Percentiles rank a stretch among this genome's conserved stretches.
Evolutionary conservation across 2,113 vertebrate species (phyloP).

Genomic region (Phaethon lepturus): DNA sequence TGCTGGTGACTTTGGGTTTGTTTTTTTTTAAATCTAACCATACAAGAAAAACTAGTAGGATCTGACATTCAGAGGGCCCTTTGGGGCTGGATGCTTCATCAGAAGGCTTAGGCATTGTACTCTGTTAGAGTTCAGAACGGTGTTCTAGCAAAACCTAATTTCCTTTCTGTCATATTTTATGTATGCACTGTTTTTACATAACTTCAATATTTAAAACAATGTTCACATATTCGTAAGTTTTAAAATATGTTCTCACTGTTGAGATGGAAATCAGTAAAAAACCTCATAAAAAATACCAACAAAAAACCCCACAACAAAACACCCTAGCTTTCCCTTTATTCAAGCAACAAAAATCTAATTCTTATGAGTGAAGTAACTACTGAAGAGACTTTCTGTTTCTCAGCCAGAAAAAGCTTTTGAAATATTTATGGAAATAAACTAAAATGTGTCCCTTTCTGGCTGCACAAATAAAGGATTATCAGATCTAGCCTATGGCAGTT

Average conservation of each 20-base stretch:
- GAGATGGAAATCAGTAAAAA: slow-evolving; percentile 60
- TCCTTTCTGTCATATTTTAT: slow-evolving; percentile 66
- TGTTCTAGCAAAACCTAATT: slow-evolving; percentile 10
- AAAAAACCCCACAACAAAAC: neutral
- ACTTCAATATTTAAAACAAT: slow-evolving; percentile 75
- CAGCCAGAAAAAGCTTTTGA: slow-evolving; percentile 48
- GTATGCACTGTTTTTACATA: slow-evolving; percentile 49
- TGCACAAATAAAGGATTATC: slow-evolving; percentile 26
- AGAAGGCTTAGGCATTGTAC: neutral
- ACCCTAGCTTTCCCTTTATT: slow-evolving; percentile 43
- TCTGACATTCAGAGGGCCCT: neutral
- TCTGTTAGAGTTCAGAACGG: neutral
- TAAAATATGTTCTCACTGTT: slow-evolving; percentile 69
- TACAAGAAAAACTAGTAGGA: neutral
- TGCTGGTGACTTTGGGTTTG: neutral
- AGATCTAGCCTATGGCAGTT: slow-evolving; percentile 13
- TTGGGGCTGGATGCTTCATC: neutral
- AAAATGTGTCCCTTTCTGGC: slow-evolving; percentile 7
- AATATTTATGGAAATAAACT: slow-evolving; percentile 51
- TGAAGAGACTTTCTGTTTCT: slow-evolving; percentile 40
- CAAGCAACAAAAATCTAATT: slow-evolving; percentile 47
- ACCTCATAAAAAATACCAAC: neutral
- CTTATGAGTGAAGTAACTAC: slow-evolving; percentile 24
- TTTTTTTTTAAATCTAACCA: neutral
- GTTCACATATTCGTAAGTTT: slow-evolving; percentile 73